Evolutionary conservation across 2,888 invertebrate species (phyloP).

Genomic region (Beris chalybata): DNA sequence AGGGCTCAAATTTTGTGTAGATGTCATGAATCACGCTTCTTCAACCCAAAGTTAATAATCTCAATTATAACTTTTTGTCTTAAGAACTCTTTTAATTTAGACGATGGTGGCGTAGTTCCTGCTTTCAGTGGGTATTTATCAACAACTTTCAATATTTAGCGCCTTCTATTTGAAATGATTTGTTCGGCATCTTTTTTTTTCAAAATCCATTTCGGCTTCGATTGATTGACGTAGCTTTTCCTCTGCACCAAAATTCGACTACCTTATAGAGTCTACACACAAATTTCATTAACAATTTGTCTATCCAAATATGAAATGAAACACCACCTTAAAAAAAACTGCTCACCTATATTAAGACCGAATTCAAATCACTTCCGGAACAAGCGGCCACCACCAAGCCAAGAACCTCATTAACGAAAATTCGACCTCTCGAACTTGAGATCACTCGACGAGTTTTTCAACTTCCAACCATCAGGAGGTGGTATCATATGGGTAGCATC

Average conservation of each 20-base stretch:
- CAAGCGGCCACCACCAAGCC: slow-evolving; percentile 10
- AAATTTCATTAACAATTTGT: background rate
- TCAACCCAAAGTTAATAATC: too few relatives aligned
- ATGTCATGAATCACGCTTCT: too few relatives aligned
- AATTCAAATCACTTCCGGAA: slow-evolving; percentile 16
- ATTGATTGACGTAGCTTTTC: slow-evolving; percentile 9
- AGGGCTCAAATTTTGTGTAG: too few relatives aligned
- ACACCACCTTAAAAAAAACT: background rate
- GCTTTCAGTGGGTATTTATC: too few relatives aligned
- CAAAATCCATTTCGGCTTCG: background rate
- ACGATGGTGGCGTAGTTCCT: too few relatives aligned
- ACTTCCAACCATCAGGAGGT: background rate
- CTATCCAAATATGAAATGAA: slow-evolving; percentile 4
- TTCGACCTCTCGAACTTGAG: slow-evolving; percentile 24
- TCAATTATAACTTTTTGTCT: too few relatives aligned
- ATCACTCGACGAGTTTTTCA: slow-evolving; percentile 20
- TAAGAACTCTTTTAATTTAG: too few relatives aligned
- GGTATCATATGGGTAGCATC: too few relatives aligned
- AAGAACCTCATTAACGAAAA: background rate
- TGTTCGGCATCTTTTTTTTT: too few relatives aligned
- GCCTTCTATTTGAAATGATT: too few relatives aligned
- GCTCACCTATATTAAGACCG: slow-evolving; percentile 11
- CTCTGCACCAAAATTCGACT: background rate
- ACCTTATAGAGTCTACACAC: background rate
- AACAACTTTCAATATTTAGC: too few relatives aligned